phyloP scores from a whole-genome alignment of 1,140 invertebrate species.

The Trigoniulus corallinus region DNA sequence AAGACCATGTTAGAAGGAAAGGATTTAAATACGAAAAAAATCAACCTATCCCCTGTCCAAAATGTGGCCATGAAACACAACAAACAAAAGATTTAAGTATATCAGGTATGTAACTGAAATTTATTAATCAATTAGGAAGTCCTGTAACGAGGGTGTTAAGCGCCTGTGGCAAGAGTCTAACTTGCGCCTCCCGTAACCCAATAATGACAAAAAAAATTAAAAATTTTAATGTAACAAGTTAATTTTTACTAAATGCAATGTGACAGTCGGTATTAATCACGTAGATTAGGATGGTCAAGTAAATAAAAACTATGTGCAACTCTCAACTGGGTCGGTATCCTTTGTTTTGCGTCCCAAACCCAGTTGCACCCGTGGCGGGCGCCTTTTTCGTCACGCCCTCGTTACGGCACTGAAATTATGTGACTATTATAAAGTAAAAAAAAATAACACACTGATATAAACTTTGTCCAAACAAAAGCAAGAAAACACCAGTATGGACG shows the following conservation, averaged over 20 bases:
- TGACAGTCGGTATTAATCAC: slow-evolving; percentile 2
- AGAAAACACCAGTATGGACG: slow-evolving; percentile 30
- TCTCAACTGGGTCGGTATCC: too few relatives aligned
- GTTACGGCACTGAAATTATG: slow-evolving; percentile 2
- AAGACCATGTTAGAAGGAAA: slow-evolving; percentile 85
- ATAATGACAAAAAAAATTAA: too few relatives aligned
- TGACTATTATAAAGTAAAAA: slow-evolving; percentile 6
- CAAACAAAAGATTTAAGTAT: slow-evolving; percentile 88
- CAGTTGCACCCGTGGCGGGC: too few relatives aligned
- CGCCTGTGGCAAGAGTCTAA: too few relatives aligned
- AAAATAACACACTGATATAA: slow-evolving; percentile 1
- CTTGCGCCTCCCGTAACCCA: too few relatives aligned
- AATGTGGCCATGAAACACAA: slow-evolving; percentile 78
- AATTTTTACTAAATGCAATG: too few relatives aligned
- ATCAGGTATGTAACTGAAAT: slow-evolving; percentile 53
- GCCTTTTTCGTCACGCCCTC: too few relatives aligned
- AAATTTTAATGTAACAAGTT: too few relatives aligned
- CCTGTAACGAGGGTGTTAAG: slow-evolving; percentile 4
- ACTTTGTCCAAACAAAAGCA: slow-evolving; percentile 18
- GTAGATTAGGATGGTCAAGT: slow-evolving; percentile 6
- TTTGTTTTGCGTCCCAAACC: too few relatives aligned
- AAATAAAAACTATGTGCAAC: too few relatives aligned
- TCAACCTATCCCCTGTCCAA: slow-evolving; percentile 79
- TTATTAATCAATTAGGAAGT: slow-evolving; percentile 10
- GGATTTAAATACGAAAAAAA: slow-evolving; percentile 83